Evolutionary conservation across 2,888 invertebrate species (phyloP).

Genomic region (Erebia ligea): DNA sequence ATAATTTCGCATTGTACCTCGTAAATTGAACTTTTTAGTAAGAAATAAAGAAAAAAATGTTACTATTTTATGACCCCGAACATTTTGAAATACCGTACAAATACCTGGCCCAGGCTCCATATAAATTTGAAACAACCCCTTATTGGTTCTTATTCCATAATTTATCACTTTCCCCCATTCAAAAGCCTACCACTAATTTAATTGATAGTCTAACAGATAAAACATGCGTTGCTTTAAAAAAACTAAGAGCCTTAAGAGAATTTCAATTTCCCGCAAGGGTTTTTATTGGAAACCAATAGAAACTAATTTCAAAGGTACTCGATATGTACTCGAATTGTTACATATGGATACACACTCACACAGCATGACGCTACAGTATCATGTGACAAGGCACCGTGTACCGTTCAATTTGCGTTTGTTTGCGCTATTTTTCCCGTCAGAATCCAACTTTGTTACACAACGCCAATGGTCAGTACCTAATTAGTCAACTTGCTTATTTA

Average conservation of each 20-base stretch:
- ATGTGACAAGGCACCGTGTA: conserved; percentile 6
- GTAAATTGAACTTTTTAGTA: too few relatives aligned
- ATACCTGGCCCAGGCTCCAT: too few relatives aligned
- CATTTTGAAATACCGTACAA: too few relatives aligned
- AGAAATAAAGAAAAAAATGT: too few relatives aligned
- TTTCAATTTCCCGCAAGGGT: neutral
- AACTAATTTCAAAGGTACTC: neutral
- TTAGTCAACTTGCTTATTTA: conserved; percentile 67
- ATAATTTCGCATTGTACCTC: too few relatives aligned
- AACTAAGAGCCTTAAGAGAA: neutral
- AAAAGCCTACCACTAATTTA: too few relatives aligned
- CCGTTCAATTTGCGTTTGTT: conserved; percentile 44
- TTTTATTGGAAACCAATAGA: neutral
- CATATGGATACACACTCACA: conserved; percentile 1
- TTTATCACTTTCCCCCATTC: too few relatives aligned
- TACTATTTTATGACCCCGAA: too few relatives aligned
- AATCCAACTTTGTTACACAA: conserved; percentile 56
- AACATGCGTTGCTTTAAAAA: too few relatives aligned
- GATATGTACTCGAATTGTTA: neutral
- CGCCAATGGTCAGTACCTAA: conserved; percentile 60
- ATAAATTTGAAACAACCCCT: too few relatives aligned
- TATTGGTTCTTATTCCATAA: too few relatives aligned
- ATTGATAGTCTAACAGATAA: too few relatives aligned
- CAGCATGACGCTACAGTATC: conserved; percentile 13
- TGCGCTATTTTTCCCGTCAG: conserved; percentile 49